A percentile compares a stretch with the other conserved stretches of the same genome.
phyloP scores from a whole-genome alignment of 30 jellyfish, hydroid and myxozoan genomes.

The Aurelia aurita region DNA sequence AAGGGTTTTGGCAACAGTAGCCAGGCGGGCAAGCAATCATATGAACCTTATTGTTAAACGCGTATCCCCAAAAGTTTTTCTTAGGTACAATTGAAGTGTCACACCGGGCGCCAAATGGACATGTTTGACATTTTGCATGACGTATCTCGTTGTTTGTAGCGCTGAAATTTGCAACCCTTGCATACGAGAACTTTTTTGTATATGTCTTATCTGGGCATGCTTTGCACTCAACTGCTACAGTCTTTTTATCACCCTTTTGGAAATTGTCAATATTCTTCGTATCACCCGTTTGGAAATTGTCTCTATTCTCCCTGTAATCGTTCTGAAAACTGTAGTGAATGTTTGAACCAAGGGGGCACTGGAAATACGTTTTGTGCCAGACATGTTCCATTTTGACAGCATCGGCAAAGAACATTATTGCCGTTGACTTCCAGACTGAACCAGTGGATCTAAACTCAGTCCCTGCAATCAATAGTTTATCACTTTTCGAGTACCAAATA shows the following conservation, averaged over 20 bases:
- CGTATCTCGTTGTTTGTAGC: background rate
- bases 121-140: constrained; percentile 7
- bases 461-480: background rate
- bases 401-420: background rate
- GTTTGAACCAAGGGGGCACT: constrained; percentile 2
- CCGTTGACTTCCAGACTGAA: background rate
- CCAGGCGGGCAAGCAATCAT: constrained; percentile 44
- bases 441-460: background rate
- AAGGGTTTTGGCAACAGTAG: constrained; percentile 11
- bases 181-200: background rate
- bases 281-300: too few relatives aligned
- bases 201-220: background rate
- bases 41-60: background rate
- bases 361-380: background rate
- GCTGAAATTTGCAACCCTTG: background rate
- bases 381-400: background rate
- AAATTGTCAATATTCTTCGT: background rate
- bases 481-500: background rate
- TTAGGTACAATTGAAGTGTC: background rate
- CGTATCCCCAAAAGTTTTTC: constrained; percentile 38
- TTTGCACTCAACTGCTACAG: background rate
- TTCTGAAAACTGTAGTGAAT: background rate
- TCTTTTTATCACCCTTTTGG: background rate
- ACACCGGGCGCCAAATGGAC: constrained; percentile 37
- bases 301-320: too few relatives aligned